Evolutionary conservation across 2,113 vertebrate species (phyloP).

Genomic region (Nothocercus julius): DNA sequence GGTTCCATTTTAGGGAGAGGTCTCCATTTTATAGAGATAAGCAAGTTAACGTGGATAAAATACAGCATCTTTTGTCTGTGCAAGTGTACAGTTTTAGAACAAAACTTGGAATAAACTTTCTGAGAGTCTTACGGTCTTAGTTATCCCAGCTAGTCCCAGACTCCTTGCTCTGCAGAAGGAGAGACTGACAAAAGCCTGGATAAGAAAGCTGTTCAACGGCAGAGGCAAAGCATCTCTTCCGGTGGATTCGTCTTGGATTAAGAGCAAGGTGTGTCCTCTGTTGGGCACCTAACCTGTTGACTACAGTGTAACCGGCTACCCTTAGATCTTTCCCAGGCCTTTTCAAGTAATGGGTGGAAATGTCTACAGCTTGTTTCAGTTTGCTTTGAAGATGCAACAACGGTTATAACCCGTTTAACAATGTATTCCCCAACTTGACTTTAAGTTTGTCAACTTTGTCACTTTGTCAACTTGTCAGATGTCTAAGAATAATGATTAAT

Average conservation of each 20-base stretch:
- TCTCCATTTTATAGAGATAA: neutral
- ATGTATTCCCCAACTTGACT: neutral
- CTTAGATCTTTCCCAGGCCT: neutral
- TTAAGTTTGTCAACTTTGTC: neutral
- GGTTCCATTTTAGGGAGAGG: too few species aligned
- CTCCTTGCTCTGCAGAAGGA: neutral
- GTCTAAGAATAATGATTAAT: neutral
- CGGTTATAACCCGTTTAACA: neutral
- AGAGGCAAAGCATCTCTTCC: conserved; percentile 8
- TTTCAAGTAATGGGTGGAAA: conserved; percentile 5
- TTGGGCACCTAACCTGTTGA: conserved; percentile 40
- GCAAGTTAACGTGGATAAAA: neutral
- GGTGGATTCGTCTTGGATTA: neutral
- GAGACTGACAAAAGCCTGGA: neutral
- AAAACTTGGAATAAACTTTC: neutral
- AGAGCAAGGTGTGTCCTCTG: neutral
- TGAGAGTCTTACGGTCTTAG: neutral
- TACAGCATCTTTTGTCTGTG: neutral
- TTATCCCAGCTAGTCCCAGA: neutral
- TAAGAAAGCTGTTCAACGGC: neutral
- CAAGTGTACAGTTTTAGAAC: neutral
- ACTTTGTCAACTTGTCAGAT: neutral
- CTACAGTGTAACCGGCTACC: neutral
- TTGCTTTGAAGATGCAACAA: neutral
- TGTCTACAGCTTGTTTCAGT: neutral